A percentile compares a stretch with the other conserved stretches of the same genome.
These are phyloP conservation scores for Bombycilla garrulus DNA, from an alignment of 2,113 vertebrate genomes.

Conservation along the genomic window DNA sequence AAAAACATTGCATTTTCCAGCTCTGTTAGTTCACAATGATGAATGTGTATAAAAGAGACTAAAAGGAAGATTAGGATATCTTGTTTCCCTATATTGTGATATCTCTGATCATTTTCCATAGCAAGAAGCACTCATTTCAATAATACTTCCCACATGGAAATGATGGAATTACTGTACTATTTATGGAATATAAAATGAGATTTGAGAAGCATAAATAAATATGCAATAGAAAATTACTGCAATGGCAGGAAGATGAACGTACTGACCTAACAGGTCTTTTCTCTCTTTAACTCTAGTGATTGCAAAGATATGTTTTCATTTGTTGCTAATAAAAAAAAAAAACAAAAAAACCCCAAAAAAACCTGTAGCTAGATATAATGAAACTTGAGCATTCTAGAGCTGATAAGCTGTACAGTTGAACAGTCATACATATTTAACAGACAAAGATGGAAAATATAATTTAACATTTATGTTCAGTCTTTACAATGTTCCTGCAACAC, in stretches of 20 bases:
- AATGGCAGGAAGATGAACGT: neutral
- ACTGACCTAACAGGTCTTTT: slow-evolving; percentile 1
- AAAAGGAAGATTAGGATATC: neutral
- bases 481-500: neutral
- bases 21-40: neutral
- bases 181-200: slow-evolving; percentile 9
- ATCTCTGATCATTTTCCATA: slow-evolving; percentile 16
- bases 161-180: slow-evolving; percentile 6
- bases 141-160: neutral
- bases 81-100: neutral
- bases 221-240: slow-evolving; percentile 1
- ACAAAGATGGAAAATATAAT: neutral
- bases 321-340: neutral
- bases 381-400: neutral
- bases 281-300: neutral
- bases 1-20: neutral
- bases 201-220: slow-evolving; percentile 33
- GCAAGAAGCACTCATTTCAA: neutral
- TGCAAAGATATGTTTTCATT: slow-evolving; percentile 26
- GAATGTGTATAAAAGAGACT: neutral
- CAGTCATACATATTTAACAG: slow-evolving; percentile 24
- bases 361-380: neutral
- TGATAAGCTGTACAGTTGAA: neutral
- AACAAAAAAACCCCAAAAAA: too few relatives aligned
- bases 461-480: neutral